Conservation (phyloP, 1,140 invertebrate species). For the Phocides pigmalion region DNA sequence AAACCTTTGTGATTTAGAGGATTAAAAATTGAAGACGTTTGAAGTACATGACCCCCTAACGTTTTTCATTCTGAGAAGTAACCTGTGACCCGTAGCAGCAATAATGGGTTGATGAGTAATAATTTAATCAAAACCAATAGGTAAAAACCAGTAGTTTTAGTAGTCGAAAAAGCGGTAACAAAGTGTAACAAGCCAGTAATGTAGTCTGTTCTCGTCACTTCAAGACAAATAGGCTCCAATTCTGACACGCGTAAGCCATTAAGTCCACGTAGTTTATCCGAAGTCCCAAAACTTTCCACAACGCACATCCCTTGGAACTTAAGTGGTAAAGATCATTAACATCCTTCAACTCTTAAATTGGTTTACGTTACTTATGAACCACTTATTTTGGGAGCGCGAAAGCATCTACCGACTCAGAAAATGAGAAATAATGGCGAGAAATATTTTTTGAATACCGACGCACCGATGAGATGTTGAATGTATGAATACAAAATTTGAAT, state of each 20-base stretch:
- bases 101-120: too few relatives aligned
- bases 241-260: conserved; percentile 24
- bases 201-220: conserved; percentile 15
- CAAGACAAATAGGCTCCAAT: background rate
- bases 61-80: too few relatives aligned
- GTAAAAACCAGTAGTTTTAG: too few relatives aligned
- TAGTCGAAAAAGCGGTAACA: background rate
- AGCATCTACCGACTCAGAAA: background rate
- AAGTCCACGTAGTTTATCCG: conserved; percentile 19
- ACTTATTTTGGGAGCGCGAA: conserved; percentile 7
- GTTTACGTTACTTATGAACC: conserved; percentile 10
- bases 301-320: conserved; percentile 6
- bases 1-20: too few relatives aligned
- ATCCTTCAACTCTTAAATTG: conserved; percentile 23
- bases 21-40: too few relatives aligned
- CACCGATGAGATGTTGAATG: background rate
- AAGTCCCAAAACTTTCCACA: conserved; percentile 21
- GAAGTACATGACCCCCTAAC: too few relatives aligned
- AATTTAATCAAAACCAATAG: too few relatives aligned
- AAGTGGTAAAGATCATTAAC: conserved; percentile 24
- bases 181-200: background rate
- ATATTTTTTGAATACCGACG: background rate
- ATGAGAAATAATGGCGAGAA: conserved; percentile 15
- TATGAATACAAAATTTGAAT: background rate
- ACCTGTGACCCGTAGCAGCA: too few relatives aligned